phyloP scores from a whole-genome alignment of 2,113 vertebrate species.

The Helogale parvula region DNA sequence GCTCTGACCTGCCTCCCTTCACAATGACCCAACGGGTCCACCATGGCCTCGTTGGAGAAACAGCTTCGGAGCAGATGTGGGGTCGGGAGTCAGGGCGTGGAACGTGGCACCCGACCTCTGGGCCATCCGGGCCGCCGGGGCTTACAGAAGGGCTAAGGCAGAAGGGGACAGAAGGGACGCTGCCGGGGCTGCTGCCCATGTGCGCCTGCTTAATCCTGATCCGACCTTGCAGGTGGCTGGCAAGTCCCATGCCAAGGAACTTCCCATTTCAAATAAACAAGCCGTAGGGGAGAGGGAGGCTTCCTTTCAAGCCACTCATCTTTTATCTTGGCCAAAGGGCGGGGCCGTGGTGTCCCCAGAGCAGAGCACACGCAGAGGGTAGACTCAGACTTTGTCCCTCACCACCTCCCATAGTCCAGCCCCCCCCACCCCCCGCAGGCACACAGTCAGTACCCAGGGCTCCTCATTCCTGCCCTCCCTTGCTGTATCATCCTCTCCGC shows the following conservation, averaged over 20 bases:
- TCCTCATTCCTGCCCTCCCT: neutral
- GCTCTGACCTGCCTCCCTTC: neutral
- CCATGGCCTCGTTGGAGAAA: neutral
- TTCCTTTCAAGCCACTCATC: conserved; percentile 59
- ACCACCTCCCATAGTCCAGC: neutral
- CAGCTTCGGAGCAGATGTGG: neutral
- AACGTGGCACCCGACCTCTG: neutral
- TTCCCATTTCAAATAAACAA: conserved; percentile 68
- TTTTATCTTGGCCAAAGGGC: conserved; percentile 30
- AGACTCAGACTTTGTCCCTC: neutral
- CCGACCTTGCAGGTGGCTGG: conserved; percentile 20
- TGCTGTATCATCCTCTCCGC: neutral
- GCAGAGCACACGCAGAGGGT: neutral
- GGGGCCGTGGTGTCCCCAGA: neutral
- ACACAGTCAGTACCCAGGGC: neutral
- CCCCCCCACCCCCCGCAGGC: too few species aligned
- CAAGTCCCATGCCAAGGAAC: conserved; percentile 23
- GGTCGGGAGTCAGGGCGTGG: neutral
- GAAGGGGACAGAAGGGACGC: neutral
- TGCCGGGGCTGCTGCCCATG: neutral
- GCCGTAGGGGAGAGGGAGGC: neutral
- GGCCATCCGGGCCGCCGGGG: neutral
- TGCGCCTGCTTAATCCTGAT: neutral
- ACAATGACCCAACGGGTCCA: neutral
- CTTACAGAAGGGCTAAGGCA: neutral